Conservation (phyloP, 2,888 invertebrate genomes). For the Sycophila texana region DNA sequence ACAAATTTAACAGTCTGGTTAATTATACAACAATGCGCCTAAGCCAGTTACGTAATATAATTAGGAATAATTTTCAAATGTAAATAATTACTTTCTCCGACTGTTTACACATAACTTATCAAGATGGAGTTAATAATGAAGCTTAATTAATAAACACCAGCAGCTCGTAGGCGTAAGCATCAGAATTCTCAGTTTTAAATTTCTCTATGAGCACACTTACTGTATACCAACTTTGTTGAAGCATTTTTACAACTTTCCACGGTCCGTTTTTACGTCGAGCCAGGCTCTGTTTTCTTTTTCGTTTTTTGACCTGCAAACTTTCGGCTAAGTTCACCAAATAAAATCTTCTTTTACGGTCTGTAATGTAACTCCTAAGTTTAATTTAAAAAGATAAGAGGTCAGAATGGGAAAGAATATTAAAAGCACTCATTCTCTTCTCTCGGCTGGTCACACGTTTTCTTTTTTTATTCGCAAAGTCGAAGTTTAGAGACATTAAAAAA, state of each 20-base stretch:
- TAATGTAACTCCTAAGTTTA: constrained; percentile 26
- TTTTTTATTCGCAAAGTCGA: too few relatives aligned
- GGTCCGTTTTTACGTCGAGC: neutral
- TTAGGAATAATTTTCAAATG: too few relatives aligned
- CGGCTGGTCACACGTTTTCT: neutral
- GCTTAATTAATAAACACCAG: too few relatives aligned
- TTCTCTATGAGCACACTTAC: neutral
- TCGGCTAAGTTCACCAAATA: constrained; percentile 25
- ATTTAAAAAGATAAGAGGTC: constrained; percentile 30
- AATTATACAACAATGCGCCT: too few relatives aligned
- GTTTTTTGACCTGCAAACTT: constrained; percentile 12
- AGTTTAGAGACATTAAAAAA: too few relatives aligned
- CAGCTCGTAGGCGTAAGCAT: too few relatives aligned
- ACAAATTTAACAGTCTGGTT: too few relatives aligned
- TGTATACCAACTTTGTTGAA: neutral
- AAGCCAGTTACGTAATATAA: too few relatives aligned
- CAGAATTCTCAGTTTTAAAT: neutral
- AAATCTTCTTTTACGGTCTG: constrained; percentile 30
- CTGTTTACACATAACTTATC: too few relatives aligned
- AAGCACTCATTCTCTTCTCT: neutral
- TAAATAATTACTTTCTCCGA: too few relatives aligned
- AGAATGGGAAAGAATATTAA: neutral
- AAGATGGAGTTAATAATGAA: too few relatives aligned
- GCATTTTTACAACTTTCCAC: constrained; percentile 11
- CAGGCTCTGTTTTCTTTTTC: neutral